A percentile compares a stretch with the other conserved stretches of the same genome.
phyloP scores from a whole-genome alignment of 1,140 invertebrate genomes.

The Drosophila burlai region DNA sequence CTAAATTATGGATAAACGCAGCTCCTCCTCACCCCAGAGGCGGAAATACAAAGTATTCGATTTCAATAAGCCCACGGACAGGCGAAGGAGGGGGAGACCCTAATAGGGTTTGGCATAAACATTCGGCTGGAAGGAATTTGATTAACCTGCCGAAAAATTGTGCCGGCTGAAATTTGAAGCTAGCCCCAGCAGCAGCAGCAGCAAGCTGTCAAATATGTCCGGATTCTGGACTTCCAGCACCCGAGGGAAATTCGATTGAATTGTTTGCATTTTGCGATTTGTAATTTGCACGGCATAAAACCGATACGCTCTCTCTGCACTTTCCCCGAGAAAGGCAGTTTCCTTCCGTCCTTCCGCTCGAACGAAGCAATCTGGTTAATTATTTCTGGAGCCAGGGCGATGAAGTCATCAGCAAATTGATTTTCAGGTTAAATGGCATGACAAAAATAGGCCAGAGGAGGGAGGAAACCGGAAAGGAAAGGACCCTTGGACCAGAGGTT shows the following conservation, averaged over 20 bases:
- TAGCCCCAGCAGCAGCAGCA: not conserved
- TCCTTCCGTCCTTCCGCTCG: constrained; percentile 13
- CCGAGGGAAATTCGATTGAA: constrained; percentile 15
- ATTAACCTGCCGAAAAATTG: constrained; percentile 61
- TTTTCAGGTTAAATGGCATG: constrained; percentile 77
- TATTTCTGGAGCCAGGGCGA: constrained; percentile 55
- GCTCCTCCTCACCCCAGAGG: not conserved
- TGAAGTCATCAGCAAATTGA: constrained; percentile 77
- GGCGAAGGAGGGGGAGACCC: constrained; percentile 14
- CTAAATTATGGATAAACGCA: constrained; percentile 58
- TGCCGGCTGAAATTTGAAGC: constrained; percentile 7
- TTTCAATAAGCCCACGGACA: constrained; percentile 43
- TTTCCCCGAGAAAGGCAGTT: constrained; percentile 23
- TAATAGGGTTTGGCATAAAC: constrained; percentile 59
- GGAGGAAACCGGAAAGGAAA: not conserved
- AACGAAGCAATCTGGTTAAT: constrained; percentile 65
- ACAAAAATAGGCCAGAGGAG: constrained; percentile 44
- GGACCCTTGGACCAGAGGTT: constrained; percentile 20
- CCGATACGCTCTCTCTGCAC: not conserved
- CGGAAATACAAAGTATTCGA: constrained; percentile 40
- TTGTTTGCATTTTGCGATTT: constrained; percentile 45
- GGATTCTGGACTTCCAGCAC: not conserved
- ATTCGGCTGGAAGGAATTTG: constrained; percentile 50
- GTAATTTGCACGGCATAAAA: constrained; percentile 38
- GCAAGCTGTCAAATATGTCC: constrained; percentile 24